Conservation (phyloP, 1,140 invertebrate species). For the Trichonephila inaurata region DNA sequence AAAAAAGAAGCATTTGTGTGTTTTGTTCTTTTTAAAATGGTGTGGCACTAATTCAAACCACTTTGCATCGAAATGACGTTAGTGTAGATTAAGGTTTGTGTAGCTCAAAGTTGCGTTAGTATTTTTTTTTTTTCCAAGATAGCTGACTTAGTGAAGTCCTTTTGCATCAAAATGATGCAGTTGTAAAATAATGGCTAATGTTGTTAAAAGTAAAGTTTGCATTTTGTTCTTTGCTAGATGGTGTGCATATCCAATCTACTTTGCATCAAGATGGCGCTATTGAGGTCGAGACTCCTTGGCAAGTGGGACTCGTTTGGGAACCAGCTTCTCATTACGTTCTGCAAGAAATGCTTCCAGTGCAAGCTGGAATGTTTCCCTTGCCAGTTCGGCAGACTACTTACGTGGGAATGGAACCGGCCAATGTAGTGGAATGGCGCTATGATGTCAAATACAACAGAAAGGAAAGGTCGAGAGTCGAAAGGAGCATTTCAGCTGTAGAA, state of each 20-base stretch:
- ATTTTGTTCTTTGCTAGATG: constrained; percentile 48
- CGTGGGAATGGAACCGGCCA: constrained; percentile 87
- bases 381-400: constrained; percentile 88
- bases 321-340: constrained; percentile 91
- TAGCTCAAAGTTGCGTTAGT: too few species aligned
- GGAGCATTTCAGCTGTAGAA: constrained; percentile 77
- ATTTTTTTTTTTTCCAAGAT: too few species aligned
- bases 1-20: too few species aligned
- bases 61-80: too few species aligned
- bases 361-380: constrained; percentile 94
- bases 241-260: constrained; percentile 80
- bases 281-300: constrained; percentile 81
- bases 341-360: constrained; percentile 92
- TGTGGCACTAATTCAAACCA: too few species aligned
- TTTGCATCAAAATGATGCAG: too few species aligned
- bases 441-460: constrained; percentile 79
- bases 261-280: constrained; percentile 81
- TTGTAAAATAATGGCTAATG: too few species aligned
- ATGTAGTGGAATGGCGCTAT: constrained; percentile 97
- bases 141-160: too few species aligned
- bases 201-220: not conserved
- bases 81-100: too few species aligned
- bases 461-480: constrained; percentile 77
- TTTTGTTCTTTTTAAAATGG: too few species aligned
- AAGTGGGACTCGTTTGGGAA: constrained; percentile 81